Conservation (phyloP, 2,113 vertebrate genomes). For the Mola mola region DNA sequence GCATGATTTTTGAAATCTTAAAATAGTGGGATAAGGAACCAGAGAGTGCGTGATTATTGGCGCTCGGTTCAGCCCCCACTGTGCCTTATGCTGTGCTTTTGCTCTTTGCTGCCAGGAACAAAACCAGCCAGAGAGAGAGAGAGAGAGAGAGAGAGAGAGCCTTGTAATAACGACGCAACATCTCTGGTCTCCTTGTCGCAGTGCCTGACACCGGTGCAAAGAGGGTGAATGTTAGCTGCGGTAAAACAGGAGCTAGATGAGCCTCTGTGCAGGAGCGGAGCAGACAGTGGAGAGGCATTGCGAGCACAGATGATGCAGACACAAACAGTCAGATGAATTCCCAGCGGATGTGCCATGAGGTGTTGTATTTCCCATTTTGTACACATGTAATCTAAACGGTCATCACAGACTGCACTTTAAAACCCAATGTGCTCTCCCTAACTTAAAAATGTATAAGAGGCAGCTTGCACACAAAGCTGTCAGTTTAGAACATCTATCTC, state of each 20-base stretch:
- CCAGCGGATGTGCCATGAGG: too few species aligned
- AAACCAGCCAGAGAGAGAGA: conserved; percentile 5
- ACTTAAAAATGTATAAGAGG: too few species aligned
- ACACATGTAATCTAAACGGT: too few species aligned
- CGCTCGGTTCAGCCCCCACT: conserved; percentile 23
- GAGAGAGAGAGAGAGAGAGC: conserved; percentile 6
- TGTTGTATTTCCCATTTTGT: too few species aligned
- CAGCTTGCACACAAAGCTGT: too few species aligned
- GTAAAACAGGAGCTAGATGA: conserved; percentile 18
- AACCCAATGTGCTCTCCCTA: too few species aligned
- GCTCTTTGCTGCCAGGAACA: conserved; percentile 19
- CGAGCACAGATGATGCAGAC: background rate
- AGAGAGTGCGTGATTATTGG: conserved; percentile 6
- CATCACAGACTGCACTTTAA: too few species aligned
- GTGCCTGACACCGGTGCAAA: conserved; percentile 32
- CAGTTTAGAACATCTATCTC: too few species aligned
- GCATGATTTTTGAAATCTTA: background rate
- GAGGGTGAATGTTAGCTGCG: conserved; percentile 39
- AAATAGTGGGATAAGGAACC: too few species aligned
- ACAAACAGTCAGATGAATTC: background rate
- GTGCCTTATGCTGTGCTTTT: conserved; percentile 12
- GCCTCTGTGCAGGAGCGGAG: conserved; percentile 14
- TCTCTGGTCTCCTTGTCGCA: conserved; percentile 50
- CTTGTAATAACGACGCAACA: conserved; percentile 26
- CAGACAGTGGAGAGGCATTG: too few species aligned